phyloP scores from a whole-genome alignment of 64 coral and sea anemone species.

The Pocillopora verrucosa region DNA sequence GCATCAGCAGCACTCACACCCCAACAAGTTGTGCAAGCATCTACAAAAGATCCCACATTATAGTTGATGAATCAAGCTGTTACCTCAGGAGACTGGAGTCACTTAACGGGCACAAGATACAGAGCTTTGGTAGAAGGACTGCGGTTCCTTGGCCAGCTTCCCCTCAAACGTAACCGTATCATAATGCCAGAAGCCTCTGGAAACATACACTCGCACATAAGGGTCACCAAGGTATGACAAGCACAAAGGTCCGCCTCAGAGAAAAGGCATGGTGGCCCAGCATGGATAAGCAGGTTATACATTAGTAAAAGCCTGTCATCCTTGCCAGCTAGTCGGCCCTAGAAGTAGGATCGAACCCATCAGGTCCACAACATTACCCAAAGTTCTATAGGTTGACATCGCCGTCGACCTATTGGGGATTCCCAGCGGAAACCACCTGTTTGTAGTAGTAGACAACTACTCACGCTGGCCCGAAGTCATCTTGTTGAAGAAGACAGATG shows the following conservation, averaged over 20 bases:
- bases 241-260: too few species aligned
- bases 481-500: too few species aligned
- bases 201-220: constrained; percentile 1
- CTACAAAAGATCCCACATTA: constrained; percentile 12
- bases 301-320: constrained; percentile 11
- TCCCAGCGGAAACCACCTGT: too few species aligned
- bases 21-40: constrained; percentile 15
- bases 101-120: too few species aligned
- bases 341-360: constrained; percentile 14
- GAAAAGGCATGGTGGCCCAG: too few species aligned
- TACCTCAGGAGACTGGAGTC: too few species aligned
- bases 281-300: too few species aligned
- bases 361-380: constrained; percentile 14
- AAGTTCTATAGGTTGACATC: neutral
- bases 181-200: too few species aligned
- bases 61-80: constrained; percentile 22
- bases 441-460: too few species aligned
- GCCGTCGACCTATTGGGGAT: constrained; percentile 36
- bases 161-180: constrained; percentile 7
- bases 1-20: constrained; percentile 21
- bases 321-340: constrained; percentile 36
- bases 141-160: constrained; percentile 26
- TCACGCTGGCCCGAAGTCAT: too few species aligned
- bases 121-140: constrained; percentile 34
- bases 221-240: too few species aligned